Conservation (phyloP, 2,113 vertebrate species). For the Ceyx cyanopectus region DNA sequence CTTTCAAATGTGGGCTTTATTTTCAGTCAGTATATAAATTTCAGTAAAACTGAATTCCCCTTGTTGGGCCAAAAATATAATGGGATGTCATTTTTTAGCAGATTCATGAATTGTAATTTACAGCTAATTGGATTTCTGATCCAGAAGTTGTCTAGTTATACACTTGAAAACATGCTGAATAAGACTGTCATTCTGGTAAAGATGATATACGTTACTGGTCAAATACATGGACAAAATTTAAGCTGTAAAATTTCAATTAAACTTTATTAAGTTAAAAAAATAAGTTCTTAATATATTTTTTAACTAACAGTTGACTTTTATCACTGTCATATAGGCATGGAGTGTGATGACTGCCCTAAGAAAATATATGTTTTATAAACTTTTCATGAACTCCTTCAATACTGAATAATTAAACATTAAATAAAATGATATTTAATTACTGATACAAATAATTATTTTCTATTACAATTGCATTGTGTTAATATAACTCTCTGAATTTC, state of each 20-base stretch:
- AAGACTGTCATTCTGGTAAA: not conserved
- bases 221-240: not conserved
- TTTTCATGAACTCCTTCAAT: not conserved
- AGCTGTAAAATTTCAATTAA: not conserved
- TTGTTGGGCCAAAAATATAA: not conserved
- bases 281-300: not conserved
- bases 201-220: not conserved
- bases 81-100: not conserved
- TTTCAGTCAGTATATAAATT: not conserved
- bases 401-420: not conserved
- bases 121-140: not conserved
- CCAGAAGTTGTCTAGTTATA: not conserved
- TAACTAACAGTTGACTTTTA: too few relatives aligned
- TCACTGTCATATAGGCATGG: not conserved
- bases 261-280: not conserved
- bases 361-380: not conserved
- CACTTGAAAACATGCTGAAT: not conserved
- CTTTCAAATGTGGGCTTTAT: not conserved
- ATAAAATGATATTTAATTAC: not conserved
- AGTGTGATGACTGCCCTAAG: not conserved
- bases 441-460: not conserved
- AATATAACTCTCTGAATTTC: not conserved
- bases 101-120: not conserved
- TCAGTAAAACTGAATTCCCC: not conserved
- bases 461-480: not conserved